A percentile compares a stretch with the other conserved stretches of the same genome.
phyloP scores from a whole-genome alignment of 2,888 invertebrate species.

The Abrostola triplasia region DNA sequence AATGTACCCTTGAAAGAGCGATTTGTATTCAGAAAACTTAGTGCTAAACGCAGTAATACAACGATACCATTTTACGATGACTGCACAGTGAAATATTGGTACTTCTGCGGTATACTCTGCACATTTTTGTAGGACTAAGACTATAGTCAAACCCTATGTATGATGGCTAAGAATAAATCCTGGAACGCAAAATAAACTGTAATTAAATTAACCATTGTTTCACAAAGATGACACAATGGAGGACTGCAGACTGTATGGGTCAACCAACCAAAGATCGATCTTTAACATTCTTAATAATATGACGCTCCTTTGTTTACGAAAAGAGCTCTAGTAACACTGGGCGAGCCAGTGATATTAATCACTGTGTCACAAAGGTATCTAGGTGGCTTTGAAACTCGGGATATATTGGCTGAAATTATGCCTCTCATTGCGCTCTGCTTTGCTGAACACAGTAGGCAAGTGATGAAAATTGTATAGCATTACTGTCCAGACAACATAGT shows the following conservation, averaged over 20 bases:
- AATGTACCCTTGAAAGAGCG: no score
- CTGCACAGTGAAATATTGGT: no score
- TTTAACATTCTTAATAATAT: not conserved
- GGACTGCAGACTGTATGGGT: constrained; percentile 15
- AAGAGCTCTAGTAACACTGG: constrained; percentile 18
- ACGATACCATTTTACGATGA: no score
- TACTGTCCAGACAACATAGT: not conserved
- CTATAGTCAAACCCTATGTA: not conserved
- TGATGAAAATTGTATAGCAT: not conserved
- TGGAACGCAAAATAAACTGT: constrained; percentile 39
- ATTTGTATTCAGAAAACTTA: no score
- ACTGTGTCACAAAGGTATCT: constrained; percentile 35
- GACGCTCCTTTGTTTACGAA: not conserved
- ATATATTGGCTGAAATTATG: constrained; percentile 42
- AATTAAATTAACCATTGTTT: constrained; percentile 45
- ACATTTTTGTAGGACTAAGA: no score
- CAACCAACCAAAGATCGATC: constrained; percentile 18
- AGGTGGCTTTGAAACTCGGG: constrained; percentile 41
- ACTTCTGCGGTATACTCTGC: no score
- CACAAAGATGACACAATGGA: constrained; percentile 18
- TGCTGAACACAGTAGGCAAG: not conserved
- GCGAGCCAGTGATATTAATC: constrained; percentile 35
- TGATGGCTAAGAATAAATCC: constrained; percentile 25
- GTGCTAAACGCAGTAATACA: no score
- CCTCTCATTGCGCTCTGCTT: constrained; percentile 16